phyloP scores from a whole-genome alignment of 1,140 invertebrate genomes.

The Gonatopus flavifemur region DNA sequence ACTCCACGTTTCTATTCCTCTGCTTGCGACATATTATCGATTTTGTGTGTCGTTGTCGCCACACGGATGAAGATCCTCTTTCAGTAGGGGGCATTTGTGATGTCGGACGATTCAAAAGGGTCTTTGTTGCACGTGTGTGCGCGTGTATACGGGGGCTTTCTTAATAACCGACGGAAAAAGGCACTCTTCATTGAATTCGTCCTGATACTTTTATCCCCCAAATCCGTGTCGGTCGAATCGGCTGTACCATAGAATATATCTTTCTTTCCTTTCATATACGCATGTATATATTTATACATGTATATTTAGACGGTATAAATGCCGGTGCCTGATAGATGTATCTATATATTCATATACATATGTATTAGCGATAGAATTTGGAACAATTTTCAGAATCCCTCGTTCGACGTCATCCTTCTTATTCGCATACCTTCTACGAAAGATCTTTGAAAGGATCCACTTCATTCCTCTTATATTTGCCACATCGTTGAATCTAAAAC shows the following conservation, averaged over 20 bases:
- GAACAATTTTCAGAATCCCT: too few relatives aligned
- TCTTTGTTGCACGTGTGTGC: too few relatives aligned
- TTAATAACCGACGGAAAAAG: conserved; percentile 32
- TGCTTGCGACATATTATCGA: conserved; percentile 11
- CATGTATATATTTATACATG: too few relatives aligned
- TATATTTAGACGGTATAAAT: too few relatives aligned
- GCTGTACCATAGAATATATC: conserved; percentile 26
- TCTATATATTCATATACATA: too few relatives aligned
- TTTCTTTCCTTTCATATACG: conserved; percentile 13
- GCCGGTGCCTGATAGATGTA: too few relatives aligned
- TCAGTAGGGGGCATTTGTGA: conserved; percentile 17
- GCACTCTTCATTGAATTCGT: conserved; percentile 34
- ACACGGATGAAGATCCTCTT: conserved; percentile 13
- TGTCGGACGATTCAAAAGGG: conserved; percentile 16
- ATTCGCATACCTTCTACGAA: not conserved
- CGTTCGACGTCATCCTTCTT: not conserved
- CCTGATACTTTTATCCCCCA: conserved; percentile 29
- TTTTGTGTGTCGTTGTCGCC: conserved; percentile 17
- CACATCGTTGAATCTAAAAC: not conserved
- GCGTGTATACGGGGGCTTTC: conserved; percentile 16
- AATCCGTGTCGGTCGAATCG: conserved; percentile 15
- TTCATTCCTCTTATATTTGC: not conserved
- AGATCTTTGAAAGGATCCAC: not conserved
- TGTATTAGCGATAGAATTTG: too few relatives aligned
- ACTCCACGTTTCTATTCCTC: too few relatives aligned